These are phyloP conservation scores for Noctuana brunneofusca DNA, from an alignment of 2,888 invertebrate genomes.

Conservation along the genomic window DNA sequence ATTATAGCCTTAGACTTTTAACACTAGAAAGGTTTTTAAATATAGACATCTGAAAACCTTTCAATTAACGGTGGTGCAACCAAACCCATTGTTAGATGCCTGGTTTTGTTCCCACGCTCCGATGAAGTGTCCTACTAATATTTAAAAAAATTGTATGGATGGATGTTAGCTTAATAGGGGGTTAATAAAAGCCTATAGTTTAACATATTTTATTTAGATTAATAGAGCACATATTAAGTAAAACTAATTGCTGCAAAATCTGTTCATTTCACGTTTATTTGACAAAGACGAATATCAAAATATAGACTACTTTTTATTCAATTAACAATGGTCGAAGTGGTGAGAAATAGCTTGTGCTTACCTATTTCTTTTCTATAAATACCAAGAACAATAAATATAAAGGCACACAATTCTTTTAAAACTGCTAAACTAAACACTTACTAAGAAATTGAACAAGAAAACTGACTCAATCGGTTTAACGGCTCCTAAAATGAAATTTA, in stretches of 20 bases:
- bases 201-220: no score
- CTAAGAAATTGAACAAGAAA: no score
- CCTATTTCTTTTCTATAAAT: neutral
- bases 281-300: no score
- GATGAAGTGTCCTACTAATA: neutral
- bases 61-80: neutral
- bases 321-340: neutral
- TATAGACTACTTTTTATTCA: no score
- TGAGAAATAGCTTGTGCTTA: neutral
- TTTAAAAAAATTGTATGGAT: neutral
- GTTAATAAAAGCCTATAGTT: no score
- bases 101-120: neutral
- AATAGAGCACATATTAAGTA: no score
- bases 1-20: neutral
- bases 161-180: neutral
- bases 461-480: no score
- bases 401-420: neutral
- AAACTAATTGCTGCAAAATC: no score
- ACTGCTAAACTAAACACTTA: no score
- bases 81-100: neutral
- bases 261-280: no score
- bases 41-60: slow-evolving; percentile 1
- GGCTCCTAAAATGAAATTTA: no score
- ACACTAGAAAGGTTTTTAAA: neutral
- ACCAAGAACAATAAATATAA: neutral